phyloP scores from a whole-genome alignment of 2,113 vertebrate species.

The Chinchilla lanigera region DNA sequence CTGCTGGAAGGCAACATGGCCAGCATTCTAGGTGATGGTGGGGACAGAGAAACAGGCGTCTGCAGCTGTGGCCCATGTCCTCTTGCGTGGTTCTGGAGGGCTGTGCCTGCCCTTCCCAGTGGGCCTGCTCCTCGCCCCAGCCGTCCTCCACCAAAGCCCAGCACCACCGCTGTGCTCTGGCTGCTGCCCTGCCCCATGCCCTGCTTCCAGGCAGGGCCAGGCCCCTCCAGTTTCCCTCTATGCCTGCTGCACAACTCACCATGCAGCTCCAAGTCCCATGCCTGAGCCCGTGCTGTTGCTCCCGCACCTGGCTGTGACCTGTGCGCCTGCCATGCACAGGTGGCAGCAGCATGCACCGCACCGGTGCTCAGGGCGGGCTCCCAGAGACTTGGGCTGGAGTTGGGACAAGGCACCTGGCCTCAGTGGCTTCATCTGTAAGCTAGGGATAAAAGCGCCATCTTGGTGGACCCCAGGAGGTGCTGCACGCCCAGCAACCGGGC shows the following conservation, averaged over 20 bases:
- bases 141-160: not conserved
- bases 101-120: not conserved
- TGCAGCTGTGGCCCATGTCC: accelerated
- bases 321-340: not conserved
- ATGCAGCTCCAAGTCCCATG: not conserved
- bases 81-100: not conserved
- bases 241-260: no score
- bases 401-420: accelerated
- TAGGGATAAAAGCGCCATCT: accelerated
- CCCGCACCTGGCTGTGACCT: not conserved
- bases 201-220: not conserved
- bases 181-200: not conserved
- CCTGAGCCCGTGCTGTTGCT: not conserved
- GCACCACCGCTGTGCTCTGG: not conserved
- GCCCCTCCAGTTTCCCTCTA: accelerated
- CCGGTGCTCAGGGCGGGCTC: not conserved
- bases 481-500: not conserved
- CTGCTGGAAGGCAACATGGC: constrained; percentile 75
- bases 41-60: not conserved
- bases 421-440: not conserved
- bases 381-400: not conserved
- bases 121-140: not conserved
- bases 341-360: not conserved
- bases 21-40: constrained; percentile 82
- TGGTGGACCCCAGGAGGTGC: accelerated